Evolutionary conservation across 2,113 vertebrate genomes (phyloP).

Genomic region (Echinops telfairi): DNA sequence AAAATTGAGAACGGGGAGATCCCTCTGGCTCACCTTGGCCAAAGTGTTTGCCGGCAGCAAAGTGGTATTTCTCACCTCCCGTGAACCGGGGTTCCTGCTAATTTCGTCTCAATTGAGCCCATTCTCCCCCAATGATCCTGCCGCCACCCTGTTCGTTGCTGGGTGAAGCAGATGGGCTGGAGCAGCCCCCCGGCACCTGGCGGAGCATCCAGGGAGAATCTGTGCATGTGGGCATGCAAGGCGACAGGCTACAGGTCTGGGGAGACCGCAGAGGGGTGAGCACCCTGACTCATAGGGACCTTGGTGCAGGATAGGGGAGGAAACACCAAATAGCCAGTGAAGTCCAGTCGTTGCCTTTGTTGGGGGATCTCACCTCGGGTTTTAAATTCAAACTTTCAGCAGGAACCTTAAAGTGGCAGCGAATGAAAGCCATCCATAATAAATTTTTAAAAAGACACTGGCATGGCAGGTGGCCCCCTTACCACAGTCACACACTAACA

Average conservation of each 20-base stretch:
- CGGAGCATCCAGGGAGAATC: conserved; percentile 11
- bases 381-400: conserved; percentile 71
- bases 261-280: background rate
- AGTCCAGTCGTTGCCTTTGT: background rate
- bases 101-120: conserved; percentile 78
- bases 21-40: conserved; percentile 62
- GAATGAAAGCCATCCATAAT: background rate
- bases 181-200: conserved; percentile 56
- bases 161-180: conserved; percentile 76
- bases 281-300: conserved; percentile 54
- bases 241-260: conserved; percentile 67
- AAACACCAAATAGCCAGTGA: background rate
- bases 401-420: conserved; percentile 37
- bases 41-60: conserved; percentile 78
- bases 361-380: conserved; percentile 1
- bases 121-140: conserved; percentile 50
- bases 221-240: background rate
- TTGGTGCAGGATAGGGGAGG: background rate
- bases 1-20: conserved; percentile 44
- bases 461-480: background rate
- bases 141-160: conserved; percentile 60
- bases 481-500: background rate
- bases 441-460: background rate
- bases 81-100: conserved; percentile 78
- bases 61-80: conserved; percentile 74